phyloP scores from a whole-genome alignment of 1,140 invertebrate species.

The Littorina saxatilis region DNA sequence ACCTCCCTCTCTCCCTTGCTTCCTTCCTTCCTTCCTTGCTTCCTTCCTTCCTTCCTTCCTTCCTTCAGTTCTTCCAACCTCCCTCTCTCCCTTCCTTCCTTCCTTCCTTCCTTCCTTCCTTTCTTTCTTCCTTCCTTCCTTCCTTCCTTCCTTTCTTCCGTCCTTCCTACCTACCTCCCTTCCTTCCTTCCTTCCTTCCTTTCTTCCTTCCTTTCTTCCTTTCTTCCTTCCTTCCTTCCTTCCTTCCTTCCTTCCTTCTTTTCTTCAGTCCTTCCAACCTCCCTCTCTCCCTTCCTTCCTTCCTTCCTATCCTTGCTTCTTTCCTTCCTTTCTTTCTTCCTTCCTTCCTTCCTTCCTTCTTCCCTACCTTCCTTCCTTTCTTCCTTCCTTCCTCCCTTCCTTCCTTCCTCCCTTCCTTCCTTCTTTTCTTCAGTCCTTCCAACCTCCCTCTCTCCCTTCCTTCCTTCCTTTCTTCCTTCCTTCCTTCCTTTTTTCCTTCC shows the following conservation, averaged over 20 bases:
- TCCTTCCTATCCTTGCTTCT: background rate
- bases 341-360: background rate
- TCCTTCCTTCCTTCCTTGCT: background rate
- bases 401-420: too few relatives aligned
- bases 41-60: background rate
- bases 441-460: too few relatives aligned
- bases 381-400: too few relatives aligned
- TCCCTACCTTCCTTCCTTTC: too few relatives aligned
- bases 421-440: too few relatives aligned
- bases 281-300: background rate
- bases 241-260: too few relatives aligned
- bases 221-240: slow-evolving; percentile 6
- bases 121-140: background rate
- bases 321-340: background rate
- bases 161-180: background rate
- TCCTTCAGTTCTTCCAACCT: background rate
- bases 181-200: too few relatives aligned
- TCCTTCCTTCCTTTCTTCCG: background rate
- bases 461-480: too few relatives aligned
- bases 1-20: background rate
- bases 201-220: slow-evolving; percentile 1
- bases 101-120: background rate
- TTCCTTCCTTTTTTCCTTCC: too few relatives aligned
- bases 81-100: slow-evolving; percentile 22
- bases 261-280: too few relatives aligned